Conservation (phyloP, 2,888 invertebrate species). For the Drosophila demipolita region DNA sequence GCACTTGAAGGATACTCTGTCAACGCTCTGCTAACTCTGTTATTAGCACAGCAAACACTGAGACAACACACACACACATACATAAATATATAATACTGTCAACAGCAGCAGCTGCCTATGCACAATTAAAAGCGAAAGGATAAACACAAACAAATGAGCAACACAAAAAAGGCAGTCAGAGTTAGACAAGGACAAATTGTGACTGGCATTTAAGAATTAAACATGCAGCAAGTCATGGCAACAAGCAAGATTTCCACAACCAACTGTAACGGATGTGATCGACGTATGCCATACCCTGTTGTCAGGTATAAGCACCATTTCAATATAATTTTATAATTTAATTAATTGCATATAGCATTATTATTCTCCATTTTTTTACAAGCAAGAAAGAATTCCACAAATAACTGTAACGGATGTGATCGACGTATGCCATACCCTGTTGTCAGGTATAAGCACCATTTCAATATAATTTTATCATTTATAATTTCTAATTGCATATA, state of each 20-base stretch:
- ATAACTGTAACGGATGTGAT: not conserved
- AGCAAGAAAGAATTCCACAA: not conserved
- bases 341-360: too few species aligned
- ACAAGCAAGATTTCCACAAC: slow-evolving; percentile 14
- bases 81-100: slow-evolving; percentile 14
- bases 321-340: too few species aligned
- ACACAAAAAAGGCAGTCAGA: slow-evolving; percentile 60
- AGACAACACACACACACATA: not conserved
- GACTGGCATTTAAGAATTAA: slow-evolving; percentile 62
- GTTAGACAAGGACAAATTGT: slow-evolving; percentile 44
- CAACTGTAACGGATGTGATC: not conserved
- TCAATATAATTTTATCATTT: too few species aligned
- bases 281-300: not conserved
- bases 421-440: not conserved
- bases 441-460: not conserved
- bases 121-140: slow-evolving; percentile 73
- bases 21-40: slow-evolving; percentile 51
- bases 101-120: slow-evolving; percentile 52
- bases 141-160: slow-evolving; percentile 64
- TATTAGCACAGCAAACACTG: slow-evolving; percentile 58
- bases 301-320: not conserved
- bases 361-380: too few species aligned
- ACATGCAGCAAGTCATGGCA: slow-evolving; percentile 31
- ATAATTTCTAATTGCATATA: too few species aligned
- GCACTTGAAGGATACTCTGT: slow-evolving; percentile 30